These are phyloP conservation scores for Meles meles DNA, from an alignment of 2,113 vertebrate species.

Conservation along the genomic window DNA sequence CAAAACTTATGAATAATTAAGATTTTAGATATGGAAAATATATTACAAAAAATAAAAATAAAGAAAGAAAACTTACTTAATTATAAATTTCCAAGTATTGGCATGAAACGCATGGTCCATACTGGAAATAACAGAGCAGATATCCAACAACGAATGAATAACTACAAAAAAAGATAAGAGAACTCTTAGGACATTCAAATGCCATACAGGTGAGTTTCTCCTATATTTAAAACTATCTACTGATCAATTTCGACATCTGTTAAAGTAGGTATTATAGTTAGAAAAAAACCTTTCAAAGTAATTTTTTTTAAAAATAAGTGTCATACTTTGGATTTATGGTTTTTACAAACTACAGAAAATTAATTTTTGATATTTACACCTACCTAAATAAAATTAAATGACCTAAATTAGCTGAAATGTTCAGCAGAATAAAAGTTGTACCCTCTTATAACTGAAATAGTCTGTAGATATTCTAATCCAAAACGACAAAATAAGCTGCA, in stretches of 20 bases:
- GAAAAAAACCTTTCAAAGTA: background rate
- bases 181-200: constrained; percentile 27
- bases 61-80: constrained; percentile 89
- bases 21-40: background rate
- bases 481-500: background rate
- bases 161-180: constrained; percentile 81
- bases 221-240: background rate
- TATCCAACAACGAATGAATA: constrained; percentile 93
- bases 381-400: constrained; percentile 16
- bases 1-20: background rate
- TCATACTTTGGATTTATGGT: background rate
- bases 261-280: background rate
- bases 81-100: constrained; percentile 97
- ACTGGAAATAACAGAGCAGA: constrained; percentile 91
- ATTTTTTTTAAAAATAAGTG: background rate
- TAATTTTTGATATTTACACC: background rate
- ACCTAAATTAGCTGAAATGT: background rate
- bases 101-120: constrained; percentile 97
- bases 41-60: constrained; percentile 17
- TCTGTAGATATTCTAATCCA: background rate
- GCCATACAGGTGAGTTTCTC: background rate
- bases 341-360: constrained; percentile 13
- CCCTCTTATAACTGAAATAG: background rate
- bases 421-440: background rate
- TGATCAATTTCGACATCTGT: background rate